phyloP scores from a whole-genome alignment of 1,140 invertebrate species.

The Belonocnema kinseyi region DNA sequence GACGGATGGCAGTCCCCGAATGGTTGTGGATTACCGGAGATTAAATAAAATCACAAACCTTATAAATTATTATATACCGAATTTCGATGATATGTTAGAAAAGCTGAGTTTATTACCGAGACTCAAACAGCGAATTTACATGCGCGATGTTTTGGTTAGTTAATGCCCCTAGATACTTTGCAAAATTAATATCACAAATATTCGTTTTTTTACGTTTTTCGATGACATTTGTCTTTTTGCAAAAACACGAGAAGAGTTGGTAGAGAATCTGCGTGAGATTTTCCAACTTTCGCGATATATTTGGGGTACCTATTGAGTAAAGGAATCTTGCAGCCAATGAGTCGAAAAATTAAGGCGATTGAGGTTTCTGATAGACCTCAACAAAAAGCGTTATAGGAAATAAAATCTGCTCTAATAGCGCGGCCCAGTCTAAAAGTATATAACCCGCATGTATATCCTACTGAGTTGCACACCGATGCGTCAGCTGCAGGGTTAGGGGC shows the following conservation, averaged over 20 bases:
- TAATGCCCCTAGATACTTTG: constrained; percentile 40
- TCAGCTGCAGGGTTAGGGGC: constrained; percentile 39
- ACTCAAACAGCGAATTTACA: constrained; percentile 38
- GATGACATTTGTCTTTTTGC: constrained; percentile 43
- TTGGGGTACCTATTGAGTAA: constrained; percentile 44
- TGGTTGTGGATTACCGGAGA: too few species aligned
- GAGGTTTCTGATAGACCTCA: too few species aligned
- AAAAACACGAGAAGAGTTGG: not conserved
- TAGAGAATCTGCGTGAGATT: constrained; percentile 19
- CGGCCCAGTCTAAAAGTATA: constrained; percentile 15
- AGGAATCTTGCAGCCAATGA: constrained; percentile 46
- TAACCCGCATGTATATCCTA: constrained; percentile 28
- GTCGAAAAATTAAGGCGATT: too few species aligned
- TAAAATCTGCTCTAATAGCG: too few species aligned
- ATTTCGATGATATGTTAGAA: not conserved
- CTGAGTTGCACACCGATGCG: constrained; percentile 54
- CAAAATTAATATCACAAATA: constrained; percentile 40
- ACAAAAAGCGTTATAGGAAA: too few species aligned
- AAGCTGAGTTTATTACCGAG: constrained; percentile 39
- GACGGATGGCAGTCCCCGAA: too few species aligned
- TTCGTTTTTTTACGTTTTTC: not conserved
- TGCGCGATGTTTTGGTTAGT: constrained; percentile 42
- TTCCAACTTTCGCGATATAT: constrained; percentile 12
- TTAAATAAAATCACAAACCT: not conserved
- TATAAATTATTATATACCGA: not conserved